Percentiles rank a stretch among this genome's conserved stretches.
phyloP scores from a whole-genome alignment of 2,113 vertebrate genomes.

The Catharus bicknelli region DNA sequence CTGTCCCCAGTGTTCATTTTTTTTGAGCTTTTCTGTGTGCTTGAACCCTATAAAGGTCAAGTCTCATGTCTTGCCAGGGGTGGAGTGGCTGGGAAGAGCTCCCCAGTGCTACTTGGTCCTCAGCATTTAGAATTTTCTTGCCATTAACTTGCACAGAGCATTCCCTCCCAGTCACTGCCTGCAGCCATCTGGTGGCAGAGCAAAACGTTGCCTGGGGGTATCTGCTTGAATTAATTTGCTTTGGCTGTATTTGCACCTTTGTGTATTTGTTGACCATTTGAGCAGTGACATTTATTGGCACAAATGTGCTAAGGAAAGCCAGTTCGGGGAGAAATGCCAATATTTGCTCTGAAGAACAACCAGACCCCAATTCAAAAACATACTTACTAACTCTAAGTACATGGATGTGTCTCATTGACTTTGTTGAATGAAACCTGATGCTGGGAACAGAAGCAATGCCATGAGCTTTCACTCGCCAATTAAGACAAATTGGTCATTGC shows the following conservation, averaged over 20 bases:
- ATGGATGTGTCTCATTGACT: neutral
- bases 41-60: neutral
- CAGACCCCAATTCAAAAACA: neutral
- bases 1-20: neutral
- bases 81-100: neutral
- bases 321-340: neutral
- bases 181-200: neutral
- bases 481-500: slow-evolving; percentile 17
- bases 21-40: neutral
- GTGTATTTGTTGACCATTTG: slow-evolving; percentile 11
- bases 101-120: neutral
- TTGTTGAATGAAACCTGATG: slow-evolving; percentile 42
- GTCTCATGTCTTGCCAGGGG: neutral
- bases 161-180: neutral
- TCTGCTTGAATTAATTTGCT: neutral
- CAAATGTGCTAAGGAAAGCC: neutral
- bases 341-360: slow-evolving; percentile 48
- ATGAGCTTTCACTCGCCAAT: neutral
- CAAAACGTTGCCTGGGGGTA: neutral
- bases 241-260: neutral
- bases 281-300: slow-evolving; percentile 40
- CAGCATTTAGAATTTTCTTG: neutral
- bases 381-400: neutral
- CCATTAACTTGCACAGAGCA: neutral
- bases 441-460: slow-evolving; percentile 24